phyloP scores from a whole-genome alignment of 2,888 invertebrate genomes.

The Taenaris catops region DNA sequence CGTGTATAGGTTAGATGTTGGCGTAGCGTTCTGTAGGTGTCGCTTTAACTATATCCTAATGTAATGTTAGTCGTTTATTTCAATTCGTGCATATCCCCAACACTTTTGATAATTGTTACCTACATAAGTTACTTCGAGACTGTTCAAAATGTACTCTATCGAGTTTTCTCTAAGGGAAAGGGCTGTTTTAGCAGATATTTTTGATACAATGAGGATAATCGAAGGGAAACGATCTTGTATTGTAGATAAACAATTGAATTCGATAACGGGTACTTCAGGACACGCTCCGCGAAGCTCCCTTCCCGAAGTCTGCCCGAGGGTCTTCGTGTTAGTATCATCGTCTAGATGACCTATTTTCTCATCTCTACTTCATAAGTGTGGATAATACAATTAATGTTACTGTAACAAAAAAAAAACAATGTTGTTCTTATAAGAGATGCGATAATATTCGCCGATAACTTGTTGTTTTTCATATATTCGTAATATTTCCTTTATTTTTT shows the following conservation, averaged over 20 bases:
- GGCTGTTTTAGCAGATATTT: constrained; percentile 78
- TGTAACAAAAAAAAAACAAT: constrained; percentile 71
- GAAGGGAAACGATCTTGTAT: constrained; percentile 68
- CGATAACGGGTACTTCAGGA: constrained; percentile 23
- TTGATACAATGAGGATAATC: constrained; percentile 77
- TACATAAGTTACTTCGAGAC: constrained; percentile 79
- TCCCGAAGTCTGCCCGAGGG: constrained; percentile 23
- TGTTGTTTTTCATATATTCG: constrained; percentile 79
- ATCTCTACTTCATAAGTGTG: constrained; percentile 60
- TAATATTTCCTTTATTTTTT: constrained; percentile 80
- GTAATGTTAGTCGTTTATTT: constrained; percentile 56
- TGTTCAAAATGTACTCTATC: constrained; percentile 74
- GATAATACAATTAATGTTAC: constrained; percentile 67
- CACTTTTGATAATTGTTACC: constrained; percentile 75
- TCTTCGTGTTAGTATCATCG: constrained; percentile 28
- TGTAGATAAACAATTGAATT: constrained; percentile 39
- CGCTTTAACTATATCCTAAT: constrained; percentile 65
- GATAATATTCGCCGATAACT: constrained; percentile 71
- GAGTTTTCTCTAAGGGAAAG: constrained; percentile 77
- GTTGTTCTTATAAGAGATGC: constrained; percentile 77
- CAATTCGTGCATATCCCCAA: constrained; percentile 75
- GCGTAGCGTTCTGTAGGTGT: constrained; percentile 57
- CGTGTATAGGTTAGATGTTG: constrained; percentile 65
- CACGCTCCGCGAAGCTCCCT: constrained; percentile 18
- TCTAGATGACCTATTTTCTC: constrained; percentile 41